Evolutionary conservation across 2,797 vertebrate species (phyloP), one percentile per base, ranked within the genome.

Genomic region (Paratrypauchen microcephalus): DNA sequence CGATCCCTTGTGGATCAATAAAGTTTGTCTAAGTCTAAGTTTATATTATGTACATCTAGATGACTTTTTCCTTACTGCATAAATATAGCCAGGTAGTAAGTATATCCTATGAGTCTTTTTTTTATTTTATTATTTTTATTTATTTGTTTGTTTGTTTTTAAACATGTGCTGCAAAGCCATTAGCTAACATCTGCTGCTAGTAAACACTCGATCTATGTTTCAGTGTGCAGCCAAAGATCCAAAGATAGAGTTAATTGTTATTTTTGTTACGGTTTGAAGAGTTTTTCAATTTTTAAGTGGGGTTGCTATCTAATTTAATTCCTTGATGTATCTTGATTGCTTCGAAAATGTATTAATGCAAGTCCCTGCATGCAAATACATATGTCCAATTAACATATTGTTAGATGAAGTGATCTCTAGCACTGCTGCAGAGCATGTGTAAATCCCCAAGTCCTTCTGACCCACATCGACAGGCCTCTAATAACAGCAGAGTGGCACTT

Each of bases 331-430:
- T 57, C 13, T 5, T 63, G n/a, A 41, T 64, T 69, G 19, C 26
- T 70, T 15, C 61, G 26, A 16, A 16, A 64, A 72, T 56, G 7
- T 3, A 32, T 78, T 60, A 70, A 68, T 55, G 16, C 54, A 41
- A 13, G n/a, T 62, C 65, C 72, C 24, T 75, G 59, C 65, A 68
- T 66, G 79, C 70, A 47, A 30, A 28, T 12, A 47, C 72, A 60
- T 71, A 72, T 77, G 75, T 45, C 26, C 67, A 81, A 68, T 86
- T 78, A 83, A 41, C 48, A 66, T 54, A 58, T 63, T 81, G 32
- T 79, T 78, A 60, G 70, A 83, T 80, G 69, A 83, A 74, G 54
- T 75, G 73, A 81, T 78, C 73, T 78, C 45, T 60, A 65, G 36
- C 60, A 59, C 80, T 67, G 66, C 72, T 70, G 48, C 67, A 75